Evolutionary conservation across 2,113 vertebrate genomes (phyloP).

Genomic region (Mastomys coucha): DNA sequence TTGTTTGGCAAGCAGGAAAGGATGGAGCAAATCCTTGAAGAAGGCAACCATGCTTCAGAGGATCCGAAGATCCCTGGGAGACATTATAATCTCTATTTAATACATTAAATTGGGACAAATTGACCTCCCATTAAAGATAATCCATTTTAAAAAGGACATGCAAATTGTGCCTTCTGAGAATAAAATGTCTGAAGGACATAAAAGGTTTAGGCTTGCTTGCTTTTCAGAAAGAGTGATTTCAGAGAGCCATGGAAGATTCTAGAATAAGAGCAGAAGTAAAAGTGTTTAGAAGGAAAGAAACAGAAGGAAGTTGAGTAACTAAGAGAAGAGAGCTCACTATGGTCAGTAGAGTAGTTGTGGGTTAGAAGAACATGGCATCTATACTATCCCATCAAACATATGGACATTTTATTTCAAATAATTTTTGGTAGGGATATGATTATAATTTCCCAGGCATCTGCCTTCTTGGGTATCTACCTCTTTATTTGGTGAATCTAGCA

Average conservation of each 20-base stretch:
- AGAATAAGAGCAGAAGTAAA: background rate
- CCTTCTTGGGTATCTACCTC: background rate
- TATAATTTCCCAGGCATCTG: background rate
- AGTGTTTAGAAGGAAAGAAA: background rate
- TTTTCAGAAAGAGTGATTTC: conserved; percentile 37
- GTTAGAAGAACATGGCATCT: background rate
- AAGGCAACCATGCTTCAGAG: background rate
- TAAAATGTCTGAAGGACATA: background rate
- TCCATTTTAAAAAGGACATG: background rate
- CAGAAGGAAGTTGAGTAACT: background rate
- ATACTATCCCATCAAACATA: background rate
- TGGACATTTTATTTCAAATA: conserved; percentile 19
- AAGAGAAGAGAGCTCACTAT: background rate
- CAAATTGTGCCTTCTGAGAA: background rate
- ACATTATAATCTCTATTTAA: background rate
- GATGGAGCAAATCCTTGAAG: background rate
- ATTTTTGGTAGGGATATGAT: background rate
- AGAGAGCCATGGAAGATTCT: background rate
- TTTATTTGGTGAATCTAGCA: background rate
- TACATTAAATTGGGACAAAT: background rate
- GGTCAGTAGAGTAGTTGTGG: background rate
- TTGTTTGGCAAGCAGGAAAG: background rate
- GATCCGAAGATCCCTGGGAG: background rate
- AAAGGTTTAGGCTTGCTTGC: conserved; percentile 21
- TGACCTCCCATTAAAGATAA: background rate